A percentile compares a stretch with the other conserved stretches of the same genome.
These are phyloP conservation scores for Hemicentrotus pulcherrimus DNA, from an alignment of 35 echinoderm and acorn worm genomes.

Conservation along the genomic window DNA sequence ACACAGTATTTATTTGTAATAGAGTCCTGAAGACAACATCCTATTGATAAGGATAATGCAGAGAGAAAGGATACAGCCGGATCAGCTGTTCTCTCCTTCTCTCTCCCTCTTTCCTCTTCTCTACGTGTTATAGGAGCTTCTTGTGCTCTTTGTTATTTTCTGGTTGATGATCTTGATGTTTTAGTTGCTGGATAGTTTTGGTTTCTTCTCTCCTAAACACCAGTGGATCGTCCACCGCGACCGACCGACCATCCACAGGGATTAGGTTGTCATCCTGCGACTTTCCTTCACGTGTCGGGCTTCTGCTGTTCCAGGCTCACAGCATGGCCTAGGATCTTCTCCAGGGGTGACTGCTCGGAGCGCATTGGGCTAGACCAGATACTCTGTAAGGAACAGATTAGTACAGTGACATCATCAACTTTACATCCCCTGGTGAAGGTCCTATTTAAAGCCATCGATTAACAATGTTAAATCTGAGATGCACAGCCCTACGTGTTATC, in stretches of 20 bases:
- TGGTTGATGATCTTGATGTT: slow-evolving; percentile 29
- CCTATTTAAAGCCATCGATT: no score
- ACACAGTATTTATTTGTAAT: not conserved
- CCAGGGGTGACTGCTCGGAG: slow-evolving; percentile 67
- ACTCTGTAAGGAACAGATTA: slow-evolving; percentile 58
- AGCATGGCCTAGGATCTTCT: slow-evolving; percentile 59
- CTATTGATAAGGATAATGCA: not conserved
- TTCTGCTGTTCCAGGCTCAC: slow-evolving; percentile 54
- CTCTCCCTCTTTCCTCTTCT: slow-evolving; percentile 24
- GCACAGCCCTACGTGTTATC: no score
- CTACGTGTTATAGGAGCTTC: slow-evolving; percentile 4
- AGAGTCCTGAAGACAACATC: not conserved
- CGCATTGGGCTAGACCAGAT: slow-evolving; percentile 86
- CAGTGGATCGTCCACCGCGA: not conserved
- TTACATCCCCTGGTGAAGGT: no score
- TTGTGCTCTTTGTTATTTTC: slow-evolving; percentile 11
- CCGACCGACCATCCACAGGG: not conserved
- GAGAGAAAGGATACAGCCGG: not conserved
- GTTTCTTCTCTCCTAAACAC: slow-evolving; percentile 18
- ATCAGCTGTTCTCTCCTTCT: not conserved
- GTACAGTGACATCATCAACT: no score
- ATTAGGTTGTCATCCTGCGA: not conserved
- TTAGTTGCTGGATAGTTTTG: slow-evolving; percentile 11
- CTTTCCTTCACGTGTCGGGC: slow-evolving; percentile 83
- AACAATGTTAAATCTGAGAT: no score